Evolutionary conservation across 1,140 invertebrate genomes (phyloP).

Genomic region (Lucilia cuprina): DNA sequence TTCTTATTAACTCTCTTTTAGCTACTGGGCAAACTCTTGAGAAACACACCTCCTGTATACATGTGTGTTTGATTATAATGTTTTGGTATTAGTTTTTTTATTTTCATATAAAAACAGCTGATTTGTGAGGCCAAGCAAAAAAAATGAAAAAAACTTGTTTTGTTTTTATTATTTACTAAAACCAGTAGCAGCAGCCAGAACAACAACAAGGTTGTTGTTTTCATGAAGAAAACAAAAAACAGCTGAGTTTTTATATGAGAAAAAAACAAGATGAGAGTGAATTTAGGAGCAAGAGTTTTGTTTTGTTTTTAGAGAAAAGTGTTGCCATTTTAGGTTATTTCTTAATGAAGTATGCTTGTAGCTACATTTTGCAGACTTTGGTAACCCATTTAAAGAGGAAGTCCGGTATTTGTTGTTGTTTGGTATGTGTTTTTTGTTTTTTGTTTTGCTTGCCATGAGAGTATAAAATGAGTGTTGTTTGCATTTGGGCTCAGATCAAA

Average conservation of each 20-base stretch:
- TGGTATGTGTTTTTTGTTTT: background rate
- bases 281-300: background rate
- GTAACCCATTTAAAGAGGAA: background rate
- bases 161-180: slow-evolving; percentile 2
- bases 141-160: slow-evolving; percentile 18
- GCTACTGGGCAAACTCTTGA: slow-evolving; percentile 3
- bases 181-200: background rate
- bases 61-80: background rate
- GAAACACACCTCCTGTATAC: slow-evolving; percentile 25
- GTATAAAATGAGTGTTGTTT: background rate
- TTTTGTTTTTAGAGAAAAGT: background rate
- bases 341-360: too few species aligned
- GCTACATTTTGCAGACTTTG: too few species aligned
- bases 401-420: slow-evolving; percentile 13
- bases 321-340: background rate
- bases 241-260: slow-evolving; percentile 3
- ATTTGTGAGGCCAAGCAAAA: background rate
- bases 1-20: background rate
- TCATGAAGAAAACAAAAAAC: slow-evolving; percentile 6
- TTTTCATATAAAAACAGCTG: slow-evolving; percentile 14
- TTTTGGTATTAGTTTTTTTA: background rate
- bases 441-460: background rate
- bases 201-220: background rate
- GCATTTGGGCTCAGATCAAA: background rate
- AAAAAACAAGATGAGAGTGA: slow-evolving; percentile 9